phyloP scores from a whole-genome alignment of 2,888 invertebrate species.

The Dascillus cervinus region DNA sequence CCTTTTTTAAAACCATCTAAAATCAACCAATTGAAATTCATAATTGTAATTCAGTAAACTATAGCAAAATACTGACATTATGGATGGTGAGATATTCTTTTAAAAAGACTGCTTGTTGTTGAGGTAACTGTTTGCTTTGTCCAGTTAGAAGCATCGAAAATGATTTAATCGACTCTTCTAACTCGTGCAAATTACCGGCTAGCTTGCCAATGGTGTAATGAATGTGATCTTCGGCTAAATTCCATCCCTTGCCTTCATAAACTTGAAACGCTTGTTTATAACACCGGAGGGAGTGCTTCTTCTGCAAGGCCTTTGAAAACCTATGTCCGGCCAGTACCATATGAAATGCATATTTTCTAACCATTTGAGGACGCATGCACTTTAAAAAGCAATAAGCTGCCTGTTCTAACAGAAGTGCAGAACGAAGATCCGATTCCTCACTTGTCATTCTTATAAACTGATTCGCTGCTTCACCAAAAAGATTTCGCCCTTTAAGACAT shows the following conservation, averaged over 20 bases:
- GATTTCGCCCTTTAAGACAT: conserved; percentile 68
- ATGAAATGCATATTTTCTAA: conserved; percentile 92
- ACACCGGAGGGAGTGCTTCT: conserved; percentile 84
- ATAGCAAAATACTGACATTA: conserved; percentile 68
- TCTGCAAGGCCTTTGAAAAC: conserved; percentile 86
- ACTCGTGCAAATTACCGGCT: conserved; percentile 70
- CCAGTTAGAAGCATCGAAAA: conserved; percentile 71
- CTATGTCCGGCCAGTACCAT: conserved; percentile 94
- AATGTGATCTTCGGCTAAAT: conserved; percentile 90
- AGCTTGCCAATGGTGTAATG: conserved; percentile 89
- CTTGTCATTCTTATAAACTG: conserved; percentile 93
- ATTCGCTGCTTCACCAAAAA: conserved; percentile 89
- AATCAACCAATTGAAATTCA: too few species aligned
- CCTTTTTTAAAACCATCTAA: too few species aligned
- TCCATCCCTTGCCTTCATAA: conserved; percentile 69
- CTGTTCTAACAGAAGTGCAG: conserved; percentile 89
- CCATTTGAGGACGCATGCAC: conserved; percentile 60
- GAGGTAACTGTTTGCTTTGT: conserved; percentile 60
- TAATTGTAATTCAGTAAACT: too few species aligned
- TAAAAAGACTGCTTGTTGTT: conserved; percentile 73
- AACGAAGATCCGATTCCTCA: conserved; percentile 94
- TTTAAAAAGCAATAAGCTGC: conserved; percentile 86
- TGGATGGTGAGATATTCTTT: conserved; percentile 81
- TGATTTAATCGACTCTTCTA: conserved; percentile 62
- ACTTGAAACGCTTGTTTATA: conserved; percentile 87